Evolutionary conservation across 2,888 invertebrate species (phyloP), one percentile per base, ranked within the genome.

Genomic region (Cartodere bifasciata): DNA sequence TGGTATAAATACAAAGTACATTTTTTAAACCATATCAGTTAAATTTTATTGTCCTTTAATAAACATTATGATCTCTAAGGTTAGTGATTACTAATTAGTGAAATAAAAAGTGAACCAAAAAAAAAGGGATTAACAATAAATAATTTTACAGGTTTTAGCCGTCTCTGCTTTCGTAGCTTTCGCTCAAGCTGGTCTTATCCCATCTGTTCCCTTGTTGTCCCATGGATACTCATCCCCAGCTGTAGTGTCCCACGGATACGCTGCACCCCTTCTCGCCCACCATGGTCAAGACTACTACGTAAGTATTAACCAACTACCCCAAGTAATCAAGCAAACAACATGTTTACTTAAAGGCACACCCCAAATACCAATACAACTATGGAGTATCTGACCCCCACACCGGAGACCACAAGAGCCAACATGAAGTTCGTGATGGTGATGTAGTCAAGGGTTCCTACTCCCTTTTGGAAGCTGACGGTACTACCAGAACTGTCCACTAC

Each of bases 401-500:
- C 0, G 70, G 68, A 1, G 69, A 69, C 46, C 63, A 67, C 40
- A 67, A 68, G 34, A 40, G 62, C 4, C 68, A 68, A 42, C 63
- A 65, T 32, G 69, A 68, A 50, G 52, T 58, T 13, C 60, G 64
- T 2, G 65, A 67, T 53, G 73, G 72, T 1, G 68, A 72, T 52
- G 52, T 67, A 10, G 73, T 74, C 27, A 65, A 68, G 49, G 74
- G 73, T 22, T 68, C 67, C 11, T 74, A 74, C 51, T 70, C 70
- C 40, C 62, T 75, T 3, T 59, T 70, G 13, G 73, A 75, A 45
- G 71, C 74, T 9, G 72, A 72, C 44, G 74, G 74, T 48, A 65
- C 71, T 32, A 60, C 63, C 50, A 65, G 74, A 52, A 72, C 69
- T 44, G 75, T 75, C 16, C 71, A 73, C 44, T 75, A 75, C 60